These are phyloP conservation scores for Gasterosteus nipponicus DNA, from an alignment of 2,113 vertebrate genomes.

Conservation along the genomic window DNA sequence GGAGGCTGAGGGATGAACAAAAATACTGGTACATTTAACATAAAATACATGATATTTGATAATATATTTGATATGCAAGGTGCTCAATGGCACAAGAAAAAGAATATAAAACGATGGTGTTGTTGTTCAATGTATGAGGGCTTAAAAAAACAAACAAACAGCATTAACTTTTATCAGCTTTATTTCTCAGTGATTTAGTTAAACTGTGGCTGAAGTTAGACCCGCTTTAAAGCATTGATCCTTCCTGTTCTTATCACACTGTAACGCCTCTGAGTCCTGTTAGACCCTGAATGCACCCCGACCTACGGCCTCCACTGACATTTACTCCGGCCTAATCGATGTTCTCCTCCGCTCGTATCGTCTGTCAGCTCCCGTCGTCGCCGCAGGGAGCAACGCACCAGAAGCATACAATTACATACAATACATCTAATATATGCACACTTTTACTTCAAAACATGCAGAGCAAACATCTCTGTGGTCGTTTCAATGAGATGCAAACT, in stretches of 20 bases:
- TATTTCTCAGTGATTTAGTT: neutral
- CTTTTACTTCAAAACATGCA: conserved; percentile 5
- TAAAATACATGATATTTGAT: neutral
- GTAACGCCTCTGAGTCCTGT: conserved; percentile 22
- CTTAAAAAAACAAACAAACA: no score
- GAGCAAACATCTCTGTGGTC: neutral
- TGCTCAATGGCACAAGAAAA: neutral
- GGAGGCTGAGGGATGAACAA: neutral
- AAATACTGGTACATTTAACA: neutral
- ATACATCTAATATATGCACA: no score
- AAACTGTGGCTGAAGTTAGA: no score
- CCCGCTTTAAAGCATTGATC: neutral
- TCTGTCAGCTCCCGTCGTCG: neutral
- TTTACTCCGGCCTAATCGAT: neutral
- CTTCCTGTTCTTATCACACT: conserved; percentile 16
- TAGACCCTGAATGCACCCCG: conserved; percentile 9
- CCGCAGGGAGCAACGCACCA: neutral
- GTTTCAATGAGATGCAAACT: neutral
- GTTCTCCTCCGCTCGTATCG: neutral
- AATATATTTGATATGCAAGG: neutral
- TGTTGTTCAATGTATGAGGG: neutral
- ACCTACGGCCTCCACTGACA: neutral
- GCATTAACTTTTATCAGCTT: neutral
- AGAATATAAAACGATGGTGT: neutral
- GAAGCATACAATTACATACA: neutral